Conservation (phyloP, 2,888 invertebrate species). For the Ichneumoninae sp. region DNA sequence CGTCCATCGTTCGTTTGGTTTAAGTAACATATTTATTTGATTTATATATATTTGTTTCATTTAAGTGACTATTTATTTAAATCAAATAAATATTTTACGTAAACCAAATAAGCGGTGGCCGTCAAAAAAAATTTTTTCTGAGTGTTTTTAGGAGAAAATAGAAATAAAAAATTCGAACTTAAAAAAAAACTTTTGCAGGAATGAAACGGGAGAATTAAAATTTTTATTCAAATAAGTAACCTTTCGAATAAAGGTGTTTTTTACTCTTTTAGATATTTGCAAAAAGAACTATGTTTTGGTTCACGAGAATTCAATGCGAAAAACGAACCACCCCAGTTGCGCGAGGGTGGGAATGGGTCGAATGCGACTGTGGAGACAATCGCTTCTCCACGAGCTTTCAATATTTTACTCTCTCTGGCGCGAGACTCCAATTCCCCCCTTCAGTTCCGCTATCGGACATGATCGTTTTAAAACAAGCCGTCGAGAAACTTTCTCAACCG, state of each 20-base stretch:
- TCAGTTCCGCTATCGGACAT: constrained; percentile 23
- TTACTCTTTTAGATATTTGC: no score
- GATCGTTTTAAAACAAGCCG: constrained; percentile 44
- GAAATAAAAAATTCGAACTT: background rate
- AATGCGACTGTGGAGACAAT: constrained; percentile 24
- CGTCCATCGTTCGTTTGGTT: no score
- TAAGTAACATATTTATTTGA: no score
- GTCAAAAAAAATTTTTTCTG: no score
- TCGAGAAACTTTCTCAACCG: constrained; percentile 48
- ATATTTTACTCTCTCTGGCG: constrained; percentile 44
- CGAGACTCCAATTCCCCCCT: background rate
- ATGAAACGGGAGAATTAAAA: background rate
- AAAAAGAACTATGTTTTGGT: background rate
- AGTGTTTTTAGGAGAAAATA: no score
- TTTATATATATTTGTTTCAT: no score
- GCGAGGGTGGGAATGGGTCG: background rate
- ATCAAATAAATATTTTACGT: no score
- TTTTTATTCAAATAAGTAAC: background rate
- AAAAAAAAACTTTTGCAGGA: background rate
- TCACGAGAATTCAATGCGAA: constrained; percentile 22
- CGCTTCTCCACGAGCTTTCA: constrained; percentile 12
- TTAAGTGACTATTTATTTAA: no score
- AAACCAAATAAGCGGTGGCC: no score
- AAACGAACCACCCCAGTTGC: constrained; percentile 11
- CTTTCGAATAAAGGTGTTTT: background rate